Percentiles rank a stretch among this genome's conserved stretches.
phyloP scores from a whole-genome alignment of 2,888 invertebrate genomes.

The Abscondita cerata region DNA sequence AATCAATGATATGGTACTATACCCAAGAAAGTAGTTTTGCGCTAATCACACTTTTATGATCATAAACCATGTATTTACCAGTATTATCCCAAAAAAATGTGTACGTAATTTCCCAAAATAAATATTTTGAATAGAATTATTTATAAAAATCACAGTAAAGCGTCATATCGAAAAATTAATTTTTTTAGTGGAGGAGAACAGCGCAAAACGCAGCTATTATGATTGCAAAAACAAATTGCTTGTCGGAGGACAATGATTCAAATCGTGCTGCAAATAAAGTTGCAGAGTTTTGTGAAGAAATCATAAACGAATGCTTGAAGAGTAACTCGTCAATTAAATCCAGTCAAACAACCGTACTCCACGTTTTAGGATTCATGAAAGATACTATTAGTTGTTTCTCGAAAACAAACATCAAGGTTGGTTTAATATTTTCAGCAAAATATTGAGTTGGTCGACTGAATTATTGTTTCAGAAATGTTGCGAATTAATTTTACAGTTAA shows the following conservation, averaged over 20 bases:
- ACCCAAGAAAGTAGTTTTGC: too few relatives aligned
- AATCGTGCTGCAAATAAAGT: slow-evolving; percentile 65
- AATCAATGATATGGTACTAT: too few relatives aligned
- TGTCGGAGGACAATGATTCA: slow-evolving; percentile 63
- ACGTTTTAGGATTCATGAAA: slow-evolving; percentile 77
- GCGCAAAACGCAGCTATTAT: slow-evolving; percentile 82
- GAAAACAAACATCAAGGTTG: slow-evolving; percentile 77
- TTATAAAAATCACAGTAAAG: too few relatives aligned
- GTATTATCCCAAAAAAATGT: too few relatives aligned
- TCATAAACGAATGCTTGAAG: slow-evolving; percentile 69
- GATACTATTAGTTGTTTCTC: slow-evolving; percentile 77
- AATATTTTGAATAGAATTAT: too few relatives aligned
- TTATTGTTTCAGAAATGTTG: slow-evolving; percentile 71
- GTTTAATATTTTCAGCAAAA: slow-evolving; percentile 7
- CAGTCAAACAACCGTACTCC: slow-evolving; percentile 74
- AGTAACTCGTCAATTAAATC: slow-evolving; percentile 57
- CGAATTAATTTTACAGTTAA: slow-evolving; percentile 81
- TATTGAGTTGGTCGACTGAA: too few relatives aligned
- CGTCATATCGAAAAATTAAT: too few relatives aligned
- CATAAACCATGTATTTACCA: too few relatives aligned
- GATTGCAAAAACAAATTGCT: slow-evolving; percentile 74
- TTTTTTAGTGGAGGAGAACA: slow-evolving; percentile 79
- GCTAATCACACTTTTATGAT: too few relatives aligned
- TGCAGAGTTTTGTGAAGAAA: slow-evolving; percentile 75
- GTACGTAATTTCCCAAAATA: too few relatives aligned